Base-by-base conservation (phyloP, 2,888 invertebrate genomes). In the Homarus gammarus region DNA sequence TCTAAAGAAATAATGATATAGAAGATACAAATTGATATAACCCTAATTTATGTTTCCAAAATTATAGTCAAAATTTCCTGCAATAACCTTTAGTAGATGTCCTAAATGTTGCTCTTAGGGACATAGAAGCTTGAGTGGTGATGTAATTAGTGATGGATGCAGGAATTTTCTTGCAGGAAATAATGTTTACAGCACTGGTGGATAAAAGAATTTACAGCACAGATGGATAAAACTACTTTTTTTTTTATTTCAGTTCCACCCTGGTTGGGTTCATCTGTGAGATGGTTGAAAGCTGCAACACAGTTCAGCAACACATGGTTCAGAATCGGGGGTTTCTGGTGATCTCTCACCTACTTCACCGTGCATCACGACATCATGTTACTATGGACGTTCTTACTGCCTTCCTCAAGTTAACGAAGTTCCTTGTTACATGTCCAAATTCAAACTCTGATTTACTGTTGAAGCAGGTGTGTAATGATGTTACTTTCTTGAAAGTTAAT, bases 291-390 rank as follows among this genome's bases (percentile, higher is more conserved):
- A 98, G 98, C 72, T 99, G 99, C 93, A 97, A 97, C 93, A 98
- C 98, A 64, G 99, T 99, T 90, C 99, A 99, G 94, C 99, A 99
- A 94, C 99, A 99, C 94, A 98, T 99, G 97, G 97, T 99, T 94
- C 99, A 99, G 94, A 99, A 98, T 94, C 96, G 99, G 93, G 99
- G 99, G 90, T 99, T 99, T 95, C 96, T 99, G 93, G 99, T 99
- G 92, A 98, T 99, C 94, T 98, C 99, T 93, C 98, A 97, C 94
- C 97, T 99, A 96, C 95, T 99, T 93, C 98, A 99, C 94, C 96
- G 98, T 93, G 98, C 97, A 91, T 97, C 96, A 6, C 61, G 91
- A 92, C 98, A 99, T 93, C 99, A 99, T 94, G 95, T 99, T 84
- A 98, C 98, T 15, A 96, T 97, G 70, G 98, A 98, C 94, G 99